Evolutionary conservation across 2,113 vertebrate species (phyloP).

Genomic region (Antechinus flavipes): DNA sequence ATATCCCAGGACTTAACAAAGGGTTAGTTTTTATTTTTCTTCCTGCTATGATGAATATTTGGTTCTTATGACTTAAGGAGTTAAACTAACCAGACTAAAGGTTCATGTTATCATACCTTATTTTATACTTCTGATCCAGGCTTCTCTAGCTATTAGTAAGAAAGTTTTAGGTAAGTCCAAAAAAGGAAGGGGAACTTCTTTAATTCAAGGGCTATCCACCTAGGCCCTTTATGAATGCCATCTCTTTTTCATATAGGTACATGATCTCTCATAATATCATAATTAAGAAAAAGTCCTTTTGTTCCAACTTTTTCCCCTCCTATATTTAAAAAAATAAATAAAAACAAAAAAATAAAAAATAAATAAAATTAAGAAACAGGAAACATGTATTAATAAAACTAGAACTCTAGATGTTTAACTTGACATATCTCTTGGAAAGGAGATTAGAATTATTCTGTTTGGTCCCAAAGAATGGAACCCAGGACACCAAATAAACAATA

Average conservation of each 20-base stretch:
- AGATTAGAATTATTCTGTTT: neutral
- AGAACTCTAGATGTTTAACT: neutral
- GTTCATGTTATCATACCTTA: neutral
- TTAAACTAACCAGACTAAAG: neutral
- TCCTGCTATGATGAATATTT: constrained; percentile 8
- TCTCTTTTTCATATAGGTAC: neutral
- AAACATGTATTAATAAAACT: neutral
- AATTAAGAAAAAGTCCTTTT: too few relatives aligned
- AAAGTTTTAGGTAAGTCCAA: neutral
- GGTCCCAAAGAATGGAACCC: neutral
- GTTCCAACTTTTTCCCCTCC: too few relatives aligned
- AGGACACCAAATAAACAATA: neutral
- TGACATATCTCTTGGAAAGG: neutral
- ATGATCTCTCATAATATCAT: neutral
- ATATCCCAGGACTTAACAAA: neutral
- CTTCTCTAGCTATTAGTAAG: neutral
- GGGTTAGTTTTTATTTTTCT: neutral
- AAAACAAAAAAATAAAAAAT: too few relatives aligned
- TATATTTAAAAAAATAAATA: too few relatives aligned
- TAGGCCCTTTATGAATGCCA: neutral
- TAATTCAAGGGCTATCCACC: neutral
- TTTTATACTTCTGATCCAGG: neutral
- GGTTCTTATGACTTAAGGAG: neutral
- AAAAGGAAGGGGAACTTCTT: neutral
- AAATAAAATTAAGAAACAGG: neutral